Evolutionary conservation across 2,113 vertebrate genomes (phyloP).

Genomic region (Myotis lucifugus): DNA sequence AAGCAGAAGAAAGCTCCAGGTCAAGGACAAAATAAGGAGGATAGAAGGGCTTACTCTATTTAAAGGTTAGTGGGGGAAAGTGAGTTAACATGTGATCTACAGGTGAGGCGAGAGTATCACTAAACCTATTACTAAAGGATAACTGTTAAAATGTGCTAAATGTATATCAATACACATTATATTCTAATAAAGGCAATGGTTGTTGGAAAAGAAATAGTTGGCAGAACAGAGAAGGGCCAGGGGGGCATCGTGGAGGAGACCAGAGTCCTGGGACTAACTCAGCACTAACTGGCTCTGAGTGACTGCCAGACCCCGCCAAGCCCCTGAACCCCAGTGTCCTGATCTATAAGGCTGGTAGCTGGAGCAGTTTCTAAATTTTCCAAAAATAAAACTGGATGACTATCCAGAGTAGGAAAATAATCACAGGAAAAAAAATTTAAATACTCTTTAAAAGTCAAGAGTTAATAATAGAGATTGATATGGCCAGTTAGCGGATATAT

Average conservation of each 20-base stretch:
- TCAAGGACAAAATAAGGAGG: constrained; percentile 35
- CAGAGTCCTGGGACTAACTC: accelerated
- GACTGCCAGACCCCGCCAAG: not conserved
- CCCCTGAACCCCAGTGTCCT: not conserved
- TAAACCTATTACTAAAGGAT: not conserved
- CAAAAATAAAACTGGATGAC: not conserved
- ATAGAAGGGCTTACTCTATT: not conserved
- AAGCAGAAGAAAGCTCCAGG: constrained; percentile 38
- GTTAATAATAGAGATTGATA: not conserved
- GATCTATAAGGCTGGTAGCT: not conserved
- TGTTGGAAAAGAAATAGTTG: not conserved
- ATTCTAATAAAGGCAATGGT: not conserved
- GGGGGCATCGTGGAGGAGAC: accelerated
- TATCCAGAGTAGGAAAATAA: not conserved
- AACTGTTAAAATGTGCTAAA: not conserved
- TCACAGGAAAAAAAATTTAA: not conserved
- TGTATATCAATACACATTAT: not conserved
- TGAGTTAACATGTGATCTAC: not conserved
- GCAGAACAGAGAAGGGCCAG: not conserved
- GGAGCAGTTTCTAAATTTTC: not conserved
- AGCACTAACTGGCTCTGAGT: not conserved
- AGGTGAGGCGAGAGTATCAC: not conserved
- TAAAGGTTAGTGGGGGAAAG: not conserved
- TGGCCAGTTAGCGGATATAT: not conserved
- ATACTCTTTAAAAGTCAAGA: not conserved